phyloP scores from a whole-genome alignment of 1,140 invertebrate genomes.

The Schmidtea mediterranea region DNA sequence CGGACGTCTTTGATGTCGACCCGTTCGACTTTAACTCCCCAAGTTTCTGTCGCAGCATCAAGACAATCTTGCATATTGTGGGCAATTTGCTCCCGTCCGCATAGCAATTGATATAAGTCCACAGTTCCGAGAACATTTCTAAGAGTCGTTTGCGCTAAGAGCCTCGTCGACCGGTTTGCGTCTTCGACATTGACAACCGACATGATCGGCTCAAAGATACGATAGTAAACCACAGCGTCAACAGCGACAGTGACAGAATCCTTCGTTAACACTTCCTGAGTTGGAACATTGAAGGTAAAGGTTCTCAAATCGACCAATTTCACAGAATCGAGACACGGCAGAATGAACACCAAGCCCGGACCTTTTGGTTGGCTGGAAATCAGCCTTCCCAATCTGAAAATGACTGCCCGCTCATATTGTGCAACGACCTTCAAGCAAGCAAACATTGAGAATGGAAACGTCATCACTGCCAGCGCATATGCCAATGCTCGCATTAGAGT shows the following conservation, averaged over 20 bases:
- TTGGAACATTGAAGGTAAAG: constrained; percentile 67
- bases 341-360: constrained; percentile 44
- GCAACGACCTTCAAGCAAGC: constrained; percentile 10
- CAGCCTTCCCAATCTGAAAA: constrained; percentile 31
- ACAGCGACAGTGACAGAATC: constrained; percentile 73
- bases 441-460: constrained; percentile 3
- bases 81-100: background rate
- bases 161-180: constrained; percentile 40
- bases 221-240: constrained; percentile 63
- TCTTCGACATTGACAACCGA: constrained; percentile 89
- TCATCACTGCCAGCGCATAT: background rate
- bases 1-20: constrained; percentile 8
- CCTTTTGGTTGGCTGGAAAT: constrained; percentile 49
- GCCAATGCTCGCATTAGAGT: background rate
- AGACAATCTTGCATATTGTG: constrained; percentile 4
- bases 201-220: constrained; percentile 70
- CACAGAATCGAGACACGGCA: constrained; percentile 66
- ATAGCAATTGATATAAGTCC: constrained; percentile 4
- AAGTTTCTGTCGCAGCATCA: constrained; percentile 2
- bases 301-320: constrained; percentile 51
- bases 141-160: constrained; percentile 31
- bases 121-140: constrained; percentile 43
- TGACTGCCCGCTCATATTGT: constrained; percentile 22
- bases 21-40: constrained; percentile 4
- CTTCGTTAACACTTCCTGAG: constrained; percentile 68